Conservation (phyloP, 2,888 invertebrate species). For the Cotesia congregata region DNA sequence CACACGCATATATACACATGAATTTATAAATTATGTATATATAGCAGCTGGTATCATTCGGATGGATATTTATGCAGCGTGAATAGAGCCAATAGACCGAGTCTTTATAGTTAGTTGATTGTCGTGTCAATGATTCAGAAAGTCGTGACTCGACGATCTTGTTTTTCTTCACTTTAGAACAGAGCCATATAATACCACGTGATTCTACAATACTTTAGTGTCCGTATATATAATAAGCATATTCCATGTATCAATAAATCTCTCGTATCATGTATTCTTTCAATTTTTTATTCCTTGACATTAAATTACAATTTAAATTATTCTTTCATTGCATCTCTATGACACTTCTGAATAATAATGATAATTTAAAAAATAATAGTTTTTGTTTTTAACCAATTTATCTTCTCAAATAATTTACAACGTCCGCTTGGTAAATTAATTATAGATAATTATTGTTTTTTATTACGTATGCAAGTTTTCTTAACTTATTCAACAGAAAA, state of each 20-base stretch:
- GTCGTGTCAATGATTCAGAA: conserved; percentile 38
- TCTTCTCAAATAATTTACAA: conserved; percentile 6
- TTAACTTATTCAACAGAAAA: background rate
- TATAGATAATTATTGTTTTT: background rate
- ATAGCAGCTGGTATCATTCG: conserved; percentile 15
- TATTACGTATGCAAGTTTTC: conserved; percentile 5
- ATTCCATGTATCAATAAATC: conserved; percentile 1
- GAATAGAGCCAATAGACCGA: conserved; percentile 31
- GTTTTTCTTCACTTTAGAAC: conserved; percentile 14
- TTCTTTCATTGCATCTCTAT: background rate
- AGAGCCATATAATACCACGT: conserved; percentile 25
- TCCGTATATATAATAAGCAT: background rate
- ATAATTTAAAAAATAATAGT: background rate
- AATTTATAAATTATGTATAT: conserved; percentile 4
- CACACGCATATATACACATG: background rate
- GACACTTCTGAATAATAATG: background rate
- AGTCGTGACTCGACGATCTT: conserved; percentile 40
- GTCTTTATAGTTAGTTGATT: conserved; percentile 34
- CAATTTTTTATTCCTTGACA: background rate
- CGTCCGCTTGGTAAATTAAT: background rate
- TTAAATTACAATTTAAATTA: background rate
- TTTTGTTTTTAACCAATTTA: background rate
- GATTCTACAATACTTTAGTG: conserved; percentile 19
- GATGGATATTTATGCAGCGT: conserved; percentile 26
- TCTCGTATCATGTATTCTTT: background rate